phyloP scores from a whole-genome alignment of 2,113 vertebrate species.

The Stegostoma tigrinum region DNA sequence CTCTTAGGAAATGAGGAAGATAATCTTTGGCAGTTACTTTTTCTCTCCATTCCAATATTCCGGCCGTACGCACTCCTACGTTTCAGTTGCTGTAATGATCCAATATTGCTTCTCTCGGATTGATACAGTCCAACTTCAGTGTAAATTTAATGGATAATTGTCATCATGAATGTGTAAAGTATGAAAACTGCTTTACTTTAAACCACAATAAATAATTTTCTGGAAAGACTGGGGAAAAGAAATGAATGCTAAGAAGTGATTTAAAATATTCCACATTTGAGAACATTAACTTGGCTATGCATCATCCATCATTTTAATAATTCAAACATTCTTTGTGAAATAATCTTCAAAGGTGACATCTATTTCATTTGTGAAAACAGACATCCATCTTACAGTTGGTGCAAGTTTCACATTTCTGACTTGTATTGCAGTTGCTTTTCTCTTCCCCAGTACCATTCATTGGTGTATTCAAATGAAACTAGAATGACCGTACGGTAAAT shows the following conservation, averaged over 20 bases:
- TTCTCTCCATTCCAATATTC: neutral
- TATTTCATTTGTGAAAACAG: constrained; percentile 21
- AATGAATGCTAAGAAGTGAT: neutral
- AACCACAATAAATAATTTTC: neutral
- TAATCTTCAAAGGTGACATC: neutral
- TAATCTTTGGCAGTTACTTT: neutral
- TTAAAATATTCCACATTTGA: neutral
- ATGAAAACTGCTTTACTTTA: neutral
- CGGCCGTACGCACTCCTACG: neutral
- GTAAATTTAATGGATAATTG: neutral
- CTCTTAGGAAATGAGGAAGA: neutral
- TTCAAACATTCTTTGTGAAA: neutral
- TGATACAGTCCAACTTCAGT: neutral
- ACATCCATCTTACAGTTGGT: neutral
- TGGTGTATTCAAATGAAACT: neutral
- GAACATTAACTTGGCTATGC: neutral
- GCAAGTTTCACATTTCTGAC: neutral
- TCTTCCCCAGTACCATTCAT: neutral
- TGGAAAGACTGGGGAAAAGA: neutral
- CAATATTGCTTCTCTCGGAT: neutral
- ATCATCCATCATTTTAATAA: neutral
- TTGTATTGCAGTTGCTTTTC: neutral
- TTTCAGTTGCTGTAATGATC: neutral
- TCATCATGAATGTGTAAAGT: neutral
- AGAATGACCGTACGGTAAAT: neutral